Base-by-base conservation (phyloP, 2,888 invertebrate species). In the Hydrotaea cyrtoneurina region DNA sequence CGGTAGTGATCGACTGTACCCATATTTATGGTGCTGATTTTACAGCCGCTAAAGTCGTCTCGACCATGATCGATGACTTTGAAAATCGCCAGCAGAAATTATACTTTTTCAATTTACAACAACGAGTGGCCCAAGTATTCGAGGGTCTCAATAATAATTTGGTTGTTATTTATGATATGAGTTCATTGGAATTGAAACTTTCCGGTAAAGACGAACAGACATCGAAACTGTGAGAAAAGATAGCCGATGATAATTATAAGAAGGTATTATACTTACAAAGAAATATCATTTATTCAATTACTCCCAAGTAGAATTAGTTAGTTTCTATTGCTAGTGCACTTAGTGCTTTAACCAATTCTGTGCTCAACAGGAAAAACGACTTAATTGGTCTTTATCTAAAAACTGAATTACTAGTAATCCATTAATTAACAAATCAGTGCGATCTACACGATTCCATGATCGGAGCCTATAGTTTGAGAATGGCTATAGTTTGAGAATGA, bases 11-110 rank as follows among this genome's bases (percentile, higher is more conserved):
- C 80, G 97, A 97, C 93, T 97, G 97, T 92, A 95, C 96, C 75
- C 96, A 97, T 93, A 96, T 97, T 89, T 97, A 97, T 93, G 96
- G 96, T 86, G 96, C 97, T 3, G 97, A 97, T 93, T 97, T 95
- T 92, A 97, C 97, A 2, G 97, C 97, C 3, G 97, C 97, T 82
- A 96, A 95, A 91, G 96, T 96, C 82, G 95, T 97, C 87, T 95
- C 96, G 89, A 95, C 94, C 87, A 93, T 97, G 86, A 96, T 96
- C 15, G 94, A 94, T 87, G 96, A 96, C 92, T 97, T 97, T 91
- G 94, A 95, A 79, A 93, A 93, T 73, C 93, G 96, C 74, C 94
- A 94, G 71, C 97, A 97, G 92, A 95, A 96, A 62, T 93, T 97
- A 23, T 95, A 96, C 92, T 97, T 97, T 93, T 97, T 95, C 92